Evolutionary conservation across 2,797 vertebrate species (phyloP).

Genomic region (Megalops cyprinoides): DNA sequence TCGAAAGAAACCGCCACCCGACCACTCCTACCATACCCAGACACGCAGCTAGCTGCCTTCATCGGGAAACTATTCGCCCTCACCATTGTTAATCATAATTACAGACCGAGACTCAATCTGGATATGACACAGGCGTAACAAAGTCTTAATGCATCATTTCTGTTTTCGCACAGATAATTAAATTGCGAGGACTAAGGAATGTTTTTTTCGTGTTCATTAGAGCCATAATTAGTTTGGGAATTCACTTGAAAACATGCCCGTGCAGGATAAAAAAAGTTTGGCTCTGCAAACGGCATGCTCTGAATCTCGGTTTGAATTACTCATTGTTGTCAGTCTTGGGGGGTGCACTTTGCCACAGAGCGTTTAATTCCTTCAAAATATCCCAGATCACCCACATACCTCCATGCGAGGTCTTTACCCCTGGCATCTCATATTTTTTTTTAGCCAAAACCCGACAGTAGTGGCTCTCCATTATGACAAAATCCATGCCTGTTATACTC

Average conservation of each 20-base stretch:
- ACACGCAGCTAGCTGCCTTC: not conserved
- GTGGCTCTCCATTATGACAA: slow-evolving; percentile 2
- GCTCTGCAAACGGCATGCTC: slow-evolving; percentile 5
- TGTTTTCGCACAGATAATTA: slow-evolving; percentile 11
- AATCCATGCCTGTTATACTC: slow-evolving; percentile 10
- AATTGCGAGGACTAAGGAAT: not conserved
- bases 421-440: slow-evolving; percentile 12
- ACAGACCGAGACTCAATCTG: not conserved
- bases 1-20: not conserved
- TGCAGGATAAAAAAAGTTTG: not conserved
- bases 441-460: not conserved
- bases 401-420: not conserved
- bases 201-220: not conserved
- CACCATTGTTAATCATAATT: slow-evolving; percentile 3
- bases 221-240: slow-evolving; percentile 27
- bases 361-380: slow-evolving; percentile 19
- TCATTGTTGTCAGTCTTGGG: slow-evolving; percentile 23
- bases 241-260: not conserved
- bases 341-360: slow-evolving; percentile 10
- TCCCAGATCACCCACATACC: slow-evolving; percentile 4
- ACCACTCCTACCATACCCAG: not conserved
- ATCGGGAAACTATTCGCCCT: not conserved
- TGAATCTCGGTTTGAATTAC: not conserved
- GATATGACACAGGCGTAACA: not conserved
- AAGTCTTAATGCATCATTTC: slow-evolving; percentile 16